Evolutionary conservation across 92 coral and sea anemone genomes (phyloP).

Genomic region (Heteractis magnifica): DNA sequence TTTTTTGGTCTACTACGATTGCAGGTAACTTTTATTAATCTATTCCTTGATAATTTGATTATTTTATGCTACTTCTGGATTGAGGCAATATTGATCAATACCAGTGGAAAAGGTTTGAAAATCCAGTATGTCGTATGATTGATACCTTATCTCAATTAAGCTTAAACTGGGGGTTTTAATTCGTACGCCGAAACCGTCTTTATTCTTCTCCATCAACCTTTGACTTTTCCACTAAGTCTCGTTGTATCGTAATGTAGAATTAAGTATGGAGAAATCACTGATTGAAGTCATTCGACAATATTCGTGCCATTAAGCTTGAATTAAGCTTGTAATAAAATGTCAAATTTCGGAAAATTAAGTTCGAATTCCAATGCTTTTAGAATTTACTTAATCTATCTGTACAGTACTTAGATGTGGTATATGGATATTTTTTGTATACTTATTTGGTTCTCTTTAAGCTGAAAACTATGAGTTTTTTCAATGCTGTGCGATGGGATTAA

Average conservation of each 20-base stretch:
- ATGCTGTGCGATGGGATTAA: no score
- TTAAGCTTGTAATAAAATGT: background rate
- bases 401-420: background rate
- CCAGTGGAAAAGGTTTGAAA: no score
- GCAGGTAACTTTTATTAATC: conserved; percentile 4
- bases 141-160: no score
- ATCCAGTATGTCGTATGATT: no score
- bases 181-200: no score
- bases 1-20: background rate
- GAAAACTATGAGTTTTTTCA: no score
- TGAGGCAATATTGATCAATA: background rate
- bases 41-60: background rate
- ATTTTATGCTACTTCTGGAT: background rate
- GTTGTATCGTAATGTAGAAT: no score
- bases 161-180: no score
- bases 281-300: background rate
- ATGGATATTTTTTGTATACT: no score
- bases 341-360: background rate
- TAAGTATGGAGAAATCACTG: no score
- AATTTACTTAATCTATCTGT: background rate
- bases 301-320: background rate
- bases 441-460: no score
- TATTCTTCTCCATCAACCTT: background rate
- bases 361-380: background rate
- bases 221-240: background rate